Percentiles rank a stretch among this genome's conserved stretches.
phyloP scores from a whole-genome alignment of 2,888 invertebrate species.

The Apamea crenata region DNA sequence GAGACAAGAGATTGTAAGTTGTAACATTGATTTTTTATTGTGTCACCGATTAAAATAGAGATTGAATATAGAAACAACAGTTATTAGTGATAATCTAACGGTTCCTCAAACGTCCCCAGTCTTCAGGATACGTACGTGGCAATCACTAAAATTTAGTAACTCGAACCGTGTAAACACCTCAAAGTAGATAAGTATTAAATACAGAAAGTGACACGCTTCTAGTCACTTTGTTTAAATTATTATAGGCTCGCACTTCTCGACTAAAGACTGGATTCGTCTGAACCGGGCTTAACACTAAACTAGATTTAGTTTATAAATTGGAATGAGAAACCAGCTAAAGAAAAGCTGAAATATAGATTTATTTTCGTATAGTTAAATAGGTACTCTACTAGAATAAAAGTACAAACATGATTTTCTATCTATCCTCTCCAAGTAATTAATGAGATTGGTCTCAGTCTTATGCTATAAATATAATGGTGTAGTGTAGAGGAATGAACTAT shows the following conservation, averaged over 20 bases:
- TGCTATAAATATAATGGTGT: conserved; percentile 70
- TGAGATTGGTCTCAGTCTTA: conserved; percentile 87
- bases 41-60: conserved; percentile 59
- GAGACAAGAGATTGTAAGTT: conserved; percentile 43
- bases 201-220: neutral
- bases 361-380: conserved; percentile 43
- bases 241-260: conserved; percentile 2
- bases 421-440: conserved; percentile 62
- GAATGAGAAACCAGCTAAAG: conserved; percentile 67
- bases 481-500: conserved; percentile 65
- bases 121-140: neutral
- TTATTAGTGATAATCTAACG: conserved; percentile 60
- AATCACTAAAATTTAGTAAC: neutral
- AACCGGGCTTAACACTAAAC: conserved; percentile 55
- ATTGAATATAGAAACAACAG: conserved; percentile 61
- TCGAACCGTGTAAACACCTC: neutral
- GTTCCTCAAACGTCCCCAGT: conserved; percentile 25
- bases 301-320: conserved; percentile 63
- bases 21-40: conserved; percentile 31
- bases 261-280: conserved; percentile 27
- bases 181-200: neutral
- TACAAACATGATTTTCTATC: conserved; percentile 64
- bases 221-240: neutral
- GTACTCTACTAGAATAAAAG: conserved; percentile 59
- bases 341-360: conserved; percentile 58